phyloP scores from a whole-genome alignment of 2,113 vertebrate genomes.

The Chascanopsetta lugubris region DNA sequence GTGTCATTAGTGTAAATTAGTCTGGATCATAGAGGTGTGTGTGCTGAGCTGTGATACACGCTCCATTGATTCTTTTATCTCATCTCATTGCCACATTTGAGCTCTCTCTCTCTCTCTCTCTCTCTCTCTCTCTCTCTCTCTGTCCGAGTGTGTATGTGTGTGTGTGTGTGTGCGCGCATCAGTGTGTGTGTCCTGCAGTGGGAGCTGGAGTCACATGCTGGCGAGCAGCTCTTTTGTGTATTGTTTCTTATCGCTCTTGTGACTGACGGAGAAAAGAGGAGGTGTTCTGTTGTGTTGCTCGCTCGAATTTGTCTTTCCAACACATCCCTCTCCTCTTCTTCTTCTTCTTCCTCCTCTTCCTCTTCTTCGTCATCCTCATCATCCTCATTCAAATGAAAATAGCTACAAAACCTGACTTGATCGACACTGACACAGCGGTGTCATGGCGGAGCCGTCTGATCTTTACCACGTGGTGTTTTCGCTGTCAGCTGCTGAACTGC shows the following conservation, averaged over 20 bases:
- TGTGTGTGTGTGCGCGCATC: too few relatives aligned
- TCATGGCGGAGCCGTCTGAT: too few relatives aligned
- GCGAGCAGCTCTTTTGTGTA: slow-evolving; percentile 63
- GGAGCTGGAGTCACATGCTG: slow-evolving; percentile 64
- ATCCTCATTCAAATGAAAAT: too few relatives aligned
- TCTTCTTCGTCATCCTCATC: slow-evolving; percentile 8
- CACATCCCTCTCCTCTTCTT: slow-evolving; percentile 1
- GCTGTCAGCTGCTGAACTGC: too few relatives aligned
- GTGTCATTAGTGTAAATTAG: slow-evolving; percentile 21
- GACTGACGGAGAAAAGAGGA: slow-evolving; percentile 39
- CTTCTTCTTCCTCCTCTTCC: slow-evolving; percentile 4
- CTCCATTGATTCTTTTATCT: slow-evolving; percentile 40
- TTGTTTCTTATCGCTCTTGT: slow-evolving; percentile 66
- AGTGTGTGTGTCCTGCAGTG: slow-evolving; percentile 38
- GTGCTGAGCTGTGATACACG: slow-evolving; percentile 19
- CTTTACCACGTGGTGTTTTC: too few relatives aligned
- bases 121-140: too few relatives aligned
- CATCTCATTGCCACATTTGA: slow-evolving; percentile 38
- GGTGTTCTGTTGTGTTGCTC: slow-evolving; percentile 27
- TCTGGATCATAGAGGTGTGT: slow-evolving; percentile 5
- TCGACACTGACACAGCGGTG: too few relatives aligned
- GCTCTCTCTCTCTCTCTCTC: background rate
- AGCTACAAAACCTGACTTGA: too few relatives aligned
- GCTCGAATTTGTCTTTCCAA: background rate
- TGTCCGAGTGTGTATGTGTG: too few relatives aligned